phyloP scores from a whole-genome alignment of 2,113 vertebrate genomes.

The Hucho hucho region DNA sequence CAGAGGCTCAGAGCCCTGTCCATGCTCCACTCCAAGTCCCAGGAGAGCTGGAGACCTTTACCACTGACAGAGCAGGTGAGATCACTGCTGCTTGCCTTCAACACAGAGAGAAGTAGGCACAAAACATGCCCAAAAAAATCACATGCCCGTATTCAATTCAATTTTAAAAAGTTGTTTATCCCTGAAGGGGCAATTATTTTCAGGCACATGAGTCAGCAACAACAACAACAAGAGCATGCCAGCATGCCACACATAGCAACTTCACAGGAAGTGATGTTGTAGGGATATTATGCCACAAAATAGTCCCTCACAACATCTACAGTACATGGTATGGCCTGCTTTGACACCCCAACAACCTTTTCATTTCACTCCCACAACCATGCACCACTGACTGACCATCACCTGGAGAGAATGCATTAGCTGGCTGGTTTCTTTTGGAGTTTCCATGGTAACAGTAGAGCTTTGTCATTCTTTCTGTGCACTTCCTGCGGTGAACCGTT shows the following conservation, averaged over 20 bases:
- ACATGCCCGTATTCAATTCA: too few species aligned
- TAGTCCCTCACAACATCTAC: too few species aligned
- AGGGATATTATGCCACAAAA: too few species aligned
- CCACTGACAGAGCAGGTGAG: conserved; percentile 62
- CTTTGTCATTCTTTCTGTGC: conserved; percentile 6
- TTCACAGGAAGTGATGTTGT: too few species aligned
- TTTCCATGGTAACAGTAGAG: conserved; percentile 59
- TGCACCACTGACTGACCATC: background rate
- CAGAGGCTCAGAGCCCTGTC: conserved; percentile 86
- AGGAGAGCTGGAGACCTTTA: conserved; percentile 60
- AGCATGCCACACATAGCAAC: too few species aligned
- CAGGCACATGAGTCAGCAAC: too few species aligned
- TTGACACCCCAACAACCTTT: too few species aligned
- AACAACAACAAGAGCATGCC: too few species aligned
- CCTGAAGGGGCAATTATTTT: too few species aligned
- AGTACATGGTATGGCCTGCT: too few species aligned
- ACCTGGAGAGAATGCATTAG: too few species aligned
- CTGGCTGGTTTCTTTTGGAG: background rate
- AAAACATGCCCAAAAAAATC: background rate
- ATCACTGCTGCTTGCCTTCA: conserved; percentile 11
- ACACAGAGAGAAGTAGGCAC: background rate
- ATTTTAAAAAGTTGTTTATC: too few species aligned
- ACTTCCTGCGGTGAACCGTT: background rate
- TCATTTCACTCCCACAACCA: background rate
- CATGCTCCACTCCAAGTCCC: conserved; percentile 63